Evolutionary conservation across 2,113 vertebrate genomes (phyloP), one percentile per base, ranked within the genome.

Genomic region (Equus przewalskii): DNA sequence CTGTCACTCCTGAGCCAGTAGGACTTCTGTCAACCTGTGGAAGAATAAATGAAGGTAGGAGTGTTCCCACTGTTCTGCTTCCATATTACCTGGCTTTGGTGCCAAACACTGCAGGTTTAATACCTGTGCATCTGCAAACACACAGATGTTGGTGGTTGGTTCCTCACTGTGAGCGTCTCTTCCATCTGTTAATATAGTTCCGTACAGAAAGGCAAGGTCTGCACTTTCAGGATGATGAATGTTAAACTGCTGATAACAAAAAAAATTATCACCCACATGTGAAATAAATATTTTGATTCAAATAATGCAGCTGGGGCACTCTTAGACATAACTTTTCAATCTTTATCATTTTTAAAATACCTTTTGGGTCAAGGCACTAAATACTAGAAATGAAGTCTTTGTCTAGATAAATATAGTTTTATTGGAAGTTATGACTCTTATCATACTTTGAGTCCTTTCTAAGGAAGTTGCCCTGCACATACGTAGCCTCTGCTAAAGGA

Each of bases 91-190:
- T n/a, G 41, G 60, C 1, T 51, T 91, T 28, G 33, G 15, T 44
- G 60, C 22, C 89, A 67, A 80, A 65, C n/a, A 11, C 9, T 8
- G 18, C 3, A 22, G 73, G 49, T 91, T n/a, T 46, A 58, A 64
- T 99, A 99, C 99, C 99, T 99, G 99, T 58, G 99, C 99, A 91
- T 99, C 99, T 58, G 99, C 99, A 98, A 99, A 99, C 98, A 99
- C 99, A 83, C 99, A 99, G 89, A 99, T 98, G 62, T 99, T 99
- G 96, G 99, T 98, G 24, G 99, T 99, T 94, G 99, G 99, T 60
- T 99, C 99, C 73, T 99, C 96, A 0, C 98, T 99, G 41, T 99
- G 99, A 22, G 96, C 26, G 0, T 99, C 99, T 78, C 99, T 99
- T 51, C 99, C 99, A 3, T 99, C 99, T 0, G 99, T 99, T 97